Evolutionary conservation across 2,113 vertebrate genomes (phyloP), one percentile per base, ranked within the genome.

Genomic region (Mystacornis crossleyi): DNA sequence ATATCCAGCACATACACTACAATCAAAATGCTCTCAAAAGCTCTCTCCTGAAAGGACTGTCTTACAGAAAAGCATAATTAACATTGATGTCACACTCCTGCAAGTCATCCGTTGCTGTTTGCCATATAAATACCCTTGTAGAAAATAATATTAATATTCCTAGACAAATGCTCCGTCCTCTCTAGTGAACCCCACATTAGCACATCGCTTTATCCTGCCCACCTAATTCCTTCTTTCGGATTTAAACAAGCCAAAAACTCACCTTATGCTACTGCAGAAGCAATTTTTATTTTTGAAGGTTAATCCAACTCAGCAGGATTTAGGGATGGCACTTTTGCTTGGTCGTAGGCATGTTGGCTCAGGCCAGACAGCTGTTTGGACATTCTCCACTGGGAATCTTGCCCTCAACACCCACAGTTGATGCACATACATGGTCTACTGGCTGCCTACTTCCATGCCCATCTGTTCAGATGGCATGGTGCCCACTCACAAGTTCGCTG

Each of bases 391-490:
- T 98, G 98, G 98, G 98, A 98, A 98, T 98, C 98, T 97, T 98
- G 98, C 98, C 98, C 98, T 98, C 98, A 98, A 98, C 98, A 98
- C 98, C 98, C 98, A 98, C 97, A 97, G 94, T 97, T 98, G 98
- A 98, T 98, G 98, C 98, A 98, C 98, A 98, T 98, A 98, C 98
- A 98, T 98, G 98, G 98, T 98, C 98, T 98, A 98, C 98, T 98
- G 98, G 98, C 98, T 98, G 98, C 97, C 97, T 98, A 98, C 98
- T 98, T 98, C 97, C 97, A 97, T 98, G 97, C 98, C 98, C 98
- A 98, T 98, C 98, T 98, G 98, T 98, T 98, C 97, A 98, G 77
- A 98, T 98, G 98, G 98, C 98, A 98, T 95, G 87, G 62, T 97
- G 98, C 98, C 98, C 97, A 97, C 97, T 98, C 98, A 98, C 98